Base-by-base conservation (phyloP, 2,888 invertebrate genomes). In the Buathra laborator region DNA sequence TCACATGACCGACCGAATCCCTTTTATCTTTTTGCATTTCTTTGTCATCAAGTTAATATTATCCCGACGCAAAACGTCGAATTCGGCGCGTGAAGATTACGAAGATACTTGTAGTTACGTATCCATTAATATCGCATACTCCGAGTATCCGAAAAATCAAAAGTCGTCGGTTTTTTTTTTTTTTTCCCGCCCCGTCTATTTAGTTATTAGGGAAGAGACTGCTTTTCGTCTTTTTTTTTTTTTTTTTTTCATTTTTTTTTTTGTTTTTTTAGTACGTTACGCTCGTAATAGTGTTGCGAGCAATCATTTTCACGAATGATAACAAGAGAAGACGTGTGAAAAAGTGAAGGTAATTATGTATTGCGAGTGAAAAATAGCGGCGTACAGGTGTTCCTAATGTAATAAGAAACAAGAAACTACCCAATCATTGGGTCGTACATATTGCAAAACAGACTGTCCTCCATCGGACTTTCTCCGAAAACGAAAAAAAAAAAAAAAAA, bases 371-470 rank as follows among this genome's bases (percentile, higher is more conserved):
- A 48, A 64, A 48, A 48, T 53, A 37, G 46, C 46, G 71, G 80
- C 66, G 59, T 77, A 51, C 48, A 71, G 74, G 64, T 70, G 81
- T 70, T 78, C 56, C 75, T 70, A 71, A 56, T 74, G 70, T 78
- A 66, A 74, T 62, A 51, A 66, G 4, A 72, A 80, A 44, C 10
- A 51, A 51, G 72, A 81, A 84, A 77, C 77, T 84, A 78, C 78
- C 84, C 77, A 81, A 74, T 53, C 81, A 81, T 81, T 84, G 81
- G 77, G 84, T 78, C 77, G 81, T 77, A 77, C 43, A 76, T 72
- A 74, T 67, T 74, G 32, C 29, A 72, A 62, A 66, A 46, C 56
- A 74, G 68, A 76, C 12, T 79, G 83, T 75, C 66, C 79, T 67
- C 71, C 81, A 48, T 77, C 43, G 56, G 74, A 71, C 48, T 44